These are phyloP conservation scores for Melanotaenia nigrans DNA, from an alignment of 2,797 vertebrate species.

Conservation along the genomic window DNA sequence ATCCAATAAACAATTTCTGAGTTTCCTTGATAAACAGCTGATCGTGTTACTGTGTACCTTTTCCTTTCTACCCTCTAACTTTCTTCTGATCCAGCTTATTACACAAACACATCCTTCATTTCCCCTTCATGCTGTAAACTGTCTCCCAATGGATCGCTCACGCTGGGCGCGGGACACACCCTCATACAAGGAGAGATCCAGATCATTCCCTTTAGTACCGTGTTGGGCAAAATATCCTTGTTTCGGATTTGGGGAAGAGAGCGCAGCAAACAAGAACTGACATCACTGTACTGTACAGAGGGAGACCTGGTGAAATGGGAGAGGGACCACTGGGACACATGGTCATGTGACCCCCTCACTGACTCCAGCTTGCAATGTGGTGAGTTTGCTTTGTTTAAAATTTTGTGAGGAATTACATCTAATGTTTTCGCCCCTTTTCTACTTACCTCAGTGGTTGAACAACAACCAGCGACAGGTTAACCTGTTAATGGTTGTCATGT, in stretches of 20 bases:
- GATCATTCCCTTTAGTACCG: neutral
- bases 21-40: too few species aligned
- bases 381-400: constrained; percentile 57
- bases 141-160: constrained; percentile 73
- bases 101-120: neutral
- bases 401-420: neutral
- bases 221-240: constrained; percentile 70
- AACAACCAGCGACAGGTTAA: too few species aligned
- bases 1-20: neutral
- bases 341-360: neutral
- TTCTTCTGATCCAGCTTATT: neutral
- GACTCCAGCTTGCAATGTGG: constrained; percentile 75
- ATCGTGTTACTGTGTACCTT: too few species aligned
- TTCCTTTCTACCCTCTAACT: neutral
- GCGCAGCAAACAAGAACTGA: constrained; percentile 61
- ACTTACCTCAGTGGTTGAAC: constrained; percentile 4
- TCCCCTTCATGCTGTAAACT: constrained; percentile 11
- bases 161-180: constrained; percentile 69
- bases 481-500: neutral
- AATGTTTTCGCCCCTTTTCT: neutral
- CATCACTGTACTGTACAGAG: constrained; percentile 66
- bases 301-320: constrained; percentile 82
- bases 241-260: constrained; percentile 81
- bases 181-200: constrained; percentile 23
- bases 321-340: constrained; percentile 65